These are phyloP conservation scores for Spea bombifrons DNA, from an alignment of 2,113 vertebrate species.

Conservation along the genomic window DNA sequence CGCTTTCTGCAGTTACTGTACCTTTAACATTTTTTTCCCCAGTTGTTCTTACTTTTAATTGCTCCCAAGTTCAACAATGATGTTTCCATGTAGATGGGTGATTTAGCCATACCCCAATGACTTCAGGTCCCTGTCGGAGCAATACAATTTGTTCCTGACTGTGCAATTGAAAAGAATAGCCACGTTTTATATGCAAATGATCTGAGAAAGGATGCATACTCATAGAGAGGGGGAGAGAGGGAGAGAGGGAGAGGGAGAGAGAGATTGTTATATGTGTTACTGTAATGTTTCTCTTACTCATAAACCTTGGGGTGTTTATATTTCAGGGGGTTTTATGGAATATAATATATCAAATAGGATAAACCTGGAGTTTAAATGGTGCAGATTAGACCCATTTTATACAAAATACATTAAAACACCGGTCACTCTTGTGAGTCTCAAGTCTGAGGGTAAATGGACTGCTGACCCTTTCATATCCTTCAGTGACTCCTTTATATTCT, in stretches of 20 bases:
- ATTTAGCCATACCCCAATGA: not conserved
- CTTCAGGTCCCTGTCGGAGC: not conserved
- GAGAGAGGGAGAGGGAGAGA: too few species aligned
- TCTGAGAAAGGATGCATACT: constrained; percentile 2
- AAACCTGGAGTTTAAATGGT: not conserved
- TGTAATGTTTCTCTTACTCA: constrained; percentile 9
- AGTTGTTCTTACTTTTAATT: too few species aligned
- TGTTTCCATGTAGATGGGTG: constrained; percentile 12
- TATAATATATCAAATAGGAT: not conserved
- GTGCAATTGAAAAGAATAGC: constrained; percentile 21
- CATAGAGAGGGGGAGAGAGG: not conserved
- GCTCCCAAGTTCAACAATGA: not conserved
- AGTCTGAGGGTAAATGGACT: too few species aligned
- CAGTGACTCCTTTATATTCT: too few species aligned
- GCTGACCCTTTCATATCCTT: too few species aligned
- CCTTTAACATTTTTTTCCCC: too few species aligned
- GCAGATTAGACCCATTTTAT: too few species aligned
- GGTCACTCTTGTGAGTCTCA: too few species aligned
- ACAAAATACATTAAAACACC: too few species aligned
- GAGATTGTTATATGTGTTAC: not conserved
- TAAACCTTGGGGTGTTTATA: not conserved
- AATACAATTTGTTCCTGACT: constrained; percentile 15
- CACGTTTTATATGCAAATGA: constrained; percentile 18
- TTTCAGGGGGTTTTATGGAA: not conserved
- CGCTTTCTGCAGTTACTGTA: too few species aligned